A percentile compares a stretch with the other conserved stretches of the same genome.
Conservation (phyloP, 1,140 invertebrate genomes). For the Polypedilum vanderplanki region DNA sequence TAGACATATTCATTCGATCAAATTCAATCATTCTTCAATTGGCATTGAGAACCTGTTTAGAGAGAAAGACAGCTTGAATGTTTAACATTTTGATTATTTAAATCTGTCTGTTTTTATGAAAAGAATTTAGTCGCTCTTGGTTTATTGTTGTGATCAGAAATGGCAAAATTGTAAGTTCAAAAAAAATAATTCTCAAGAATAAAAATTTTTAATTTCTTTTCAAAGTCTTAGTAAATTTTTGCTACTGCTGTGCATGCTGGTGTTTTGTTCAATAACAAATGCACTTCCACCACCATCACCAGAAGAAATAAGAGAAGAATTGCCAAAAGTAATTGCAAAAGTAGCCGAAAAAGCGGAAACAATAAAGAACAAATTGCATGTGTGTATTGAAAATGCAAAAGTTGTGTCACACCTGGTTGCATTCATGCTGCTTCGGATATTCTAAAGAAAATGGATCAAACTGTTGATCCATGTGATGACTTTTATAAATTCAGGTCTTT, state of each 20-base stretch:
- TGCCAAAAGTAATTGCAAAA: neutral
- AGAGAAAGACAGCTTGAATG: too few species aligned
- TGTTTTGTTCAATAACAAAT: neutral
- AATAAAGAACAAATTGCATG: conserved; percentile 4
- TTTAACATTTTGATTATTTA: too few species aligned
- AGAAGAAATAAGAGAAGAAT: neutral
- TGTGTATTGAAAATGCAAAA: conserved; percentile 32
- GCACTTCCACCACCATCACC: neutral
- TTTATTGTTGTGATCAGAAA: too few species aligned
- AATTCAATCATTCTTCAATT: too few species aligned
- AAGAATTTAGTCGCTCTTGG: too few species aligned
- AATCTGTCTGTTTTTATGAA: too few species aligned
- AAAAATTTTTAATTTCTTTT: too few species aligned
- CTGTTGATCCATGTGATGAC: conserved; percentile 73
- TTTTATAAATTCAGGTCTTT: conserved; percentile 65
- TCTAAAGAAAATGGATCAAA: conserved; percentile 58
- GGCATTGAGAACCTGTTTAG: too few species aligned
- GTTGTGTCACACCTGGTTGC: conserved; percentile 55
- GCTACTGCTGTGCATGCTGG: neutral
- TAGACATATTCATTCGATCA: too few species aligned
- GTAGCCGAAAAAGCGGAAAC: neutral
- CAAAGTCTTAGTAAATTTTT: too few species aligned
- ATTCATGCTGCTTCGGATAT: conserved; percentile 58
- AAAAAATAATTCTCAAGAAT: too few species aligned
- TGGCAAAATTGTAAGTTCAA: too few species aligned